Evolutionary conservation across 1,140 invertebrate species (phyloP), one percentile per base, ranked within the genome.

Genomic region (Drosophila orena): DNA sequence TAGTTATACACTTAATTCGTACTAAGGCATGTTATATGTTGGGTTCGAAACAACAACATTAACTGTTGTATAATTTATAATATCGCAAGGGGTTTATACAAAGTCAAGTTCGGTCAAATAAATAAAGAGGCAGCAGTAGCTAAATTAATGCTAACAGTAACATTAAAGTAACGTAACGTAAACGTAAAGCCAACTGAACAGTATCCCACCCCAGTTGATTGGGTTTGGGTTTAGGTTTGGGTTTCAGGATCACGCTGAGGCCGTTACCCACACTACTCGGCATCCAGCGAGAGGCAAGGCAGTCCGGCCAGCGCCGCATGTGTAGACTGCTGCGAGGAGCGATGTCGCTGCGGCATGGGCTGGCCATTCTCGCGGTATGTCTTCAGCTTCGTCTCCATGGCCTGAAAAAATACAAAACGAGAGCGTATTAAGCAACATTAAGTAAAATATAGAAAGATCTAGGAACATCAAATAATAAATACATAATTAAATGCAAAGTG

Each of bases 321-420:
- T 24, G 38, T 49, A 14, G 46, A 42, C 47, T 77, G 65, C 46
- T 64, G 75, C 15, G 58, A 30, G 35, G 62, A 69, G 74, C 81
- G 77, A 55, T 81, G 91, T 8, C 91, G 79, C 47, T 91, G 91
- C 42, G 81, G 90, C 72, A 85, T 77, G 4, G 88, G 66, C 30
- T 80, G 84, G n/a, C 70, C 79, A 50, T 91, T 83, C 46, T 92
- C 91, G 44, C 91, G 88, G 66, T 92, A 92, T 27, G 91, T 90
- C 77, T 92, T 92, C 54, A 92, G 75, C 50, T 92, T 92, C 42
- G 91, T 91, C 53, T 92, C 91, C 81, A 92, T 92, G 38, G 91
- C 79, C 91, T 92, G 72, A 8, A 92, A 92, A 11, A 56, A 14
- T 49, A 52, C 43, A 57, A 47, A 68, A n/a, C 37, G 53, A 6